Conservation (phyloP, 2,888 invertebrate genomes). For the Aricia artaxerxes region DNA sequence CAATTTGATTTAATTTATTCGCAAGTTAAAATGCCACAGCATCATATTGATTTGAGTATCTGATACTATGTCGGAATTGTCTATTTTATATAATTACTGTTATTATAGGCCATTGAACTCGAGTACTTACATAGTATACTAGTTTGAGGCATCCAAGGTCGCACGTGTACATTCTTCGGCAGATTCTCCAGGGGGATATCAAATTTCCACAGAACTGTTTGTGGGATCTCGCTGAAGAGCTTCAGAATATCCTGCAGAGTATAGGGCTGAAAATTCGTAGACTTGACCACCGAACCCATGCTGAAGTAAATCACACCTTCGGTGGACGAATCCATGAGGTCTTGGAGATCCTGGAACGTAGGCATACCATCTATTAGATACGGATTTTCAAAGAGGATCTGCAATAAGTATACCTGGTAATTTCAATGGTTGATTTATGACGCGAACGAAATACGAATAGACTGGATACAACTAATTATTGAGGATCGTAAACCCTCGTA, state of each 20-base stretch:
- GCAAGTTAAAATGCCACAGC: no score
- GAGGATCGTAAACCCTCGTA: no score
- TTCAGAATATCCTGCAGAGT: slow-evolving; percentile 49
- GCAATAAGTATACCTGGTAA: not conserved
- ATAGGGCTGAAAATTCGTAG: slow-evolving; percentile 45
- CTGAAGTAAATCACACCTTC: slow-evolving; percentile 66
- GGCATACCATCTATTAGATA: not conserved
- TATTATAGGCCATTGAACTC: not conserved
- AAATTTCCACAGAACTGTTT: slow-evolving; percentile 76
- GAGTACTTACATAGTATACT: slow-evolving; percentile 67
- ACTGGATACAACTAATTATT: no score
- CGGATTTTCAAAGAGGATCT: not conserved
- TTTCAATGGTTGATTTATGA: no score
- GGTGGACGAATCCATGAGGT: slow-evolving; percentile 53
- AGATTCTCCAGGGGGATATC: slow-evolving; percentile 59
- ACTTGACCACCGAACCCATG: slow-evolving; percentile 60
- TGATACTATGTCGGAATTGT: no score
- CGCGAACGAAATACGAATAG: no score
- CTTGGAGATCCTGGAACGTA: slow-evolving; percentile 56
- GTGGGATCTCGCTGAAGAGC: slow-evolving; percentile 51
- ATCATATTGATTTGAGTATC: no score
- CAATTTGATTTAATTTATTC: no score
- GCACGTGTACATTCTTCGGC: slow-evolving; percentile 67
- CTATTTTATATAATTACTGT: not conserved
- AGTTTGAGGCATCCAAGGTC: slow-evolving; percentile 76